These are phyloP conservation scores for Chaenogobius annularis DNA, from an alignment of 2,113 vertebrate genomes.

Conservation along the genomic window DNA sequence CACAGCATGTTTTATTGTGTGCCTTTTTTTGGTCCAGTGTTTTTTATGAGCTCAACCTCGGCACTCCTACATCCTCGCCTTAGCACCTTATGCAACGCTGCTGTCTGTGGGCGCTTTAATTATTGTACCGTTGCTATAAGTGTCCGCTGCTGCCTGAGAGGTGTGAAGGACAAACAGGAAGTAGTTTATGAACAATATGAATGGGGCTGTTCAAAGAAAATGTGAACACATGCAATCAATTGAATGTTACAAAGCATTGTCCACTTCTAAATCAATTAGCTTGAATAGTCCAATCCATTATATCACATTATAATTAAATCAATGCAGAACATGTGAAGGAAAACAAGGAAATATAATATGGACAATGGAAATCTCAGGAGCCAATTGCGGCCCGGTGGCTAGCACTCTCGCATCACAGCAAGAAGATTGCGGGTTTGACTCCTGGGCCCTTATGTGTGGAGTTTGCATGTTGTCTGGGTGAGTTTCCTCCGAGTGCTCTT, in stretches of 20 bases:
- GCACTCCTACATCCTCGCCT: constrained; percentile 14
- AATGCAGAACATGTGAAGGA: neutral
- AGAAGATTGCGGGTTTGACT: too few relatives aligned
- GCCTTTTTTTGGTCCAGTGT: neutral
- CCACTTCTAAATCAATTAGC: neutral
- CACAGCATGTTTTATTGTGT: constrained; percentile 5
- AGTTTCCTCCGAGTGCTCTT: too few relatives aligned
- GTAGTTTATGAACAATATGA: neutral
- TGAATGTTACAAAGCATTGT: too few relatives aligned
- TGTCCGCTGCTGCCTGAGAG: neutral
- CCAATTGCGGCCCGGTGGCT: too few relatives aligned
- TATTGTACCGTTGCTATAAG: neutral
- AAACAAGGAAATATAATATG: too few relatives aligned
- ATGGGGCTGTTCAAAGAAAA: neutral
- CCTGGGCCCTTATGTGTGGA: too few relatives aligned
- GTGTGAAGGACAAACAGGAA: constrained; percentile 7
- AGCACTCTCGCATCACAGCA: too few relatives aligned
- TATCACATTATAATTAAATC: neutral
- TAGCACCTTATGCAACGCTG: constrained; percentile 3
- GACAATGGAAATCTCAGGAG: too few relatives aligned
- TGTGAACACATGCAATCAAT: neutral
- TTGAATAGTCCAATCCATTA: neutral
- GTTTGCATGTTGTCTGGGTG: too few relatives aligned
- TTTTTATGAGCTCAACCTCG: constrained; percentile 6
- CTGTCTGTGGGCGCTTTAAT: neutral